phyloP scores from a whole-genome alignment of 2,113 vertebrate species.

The Cyanoramphus novaezelandiae region DNA sequence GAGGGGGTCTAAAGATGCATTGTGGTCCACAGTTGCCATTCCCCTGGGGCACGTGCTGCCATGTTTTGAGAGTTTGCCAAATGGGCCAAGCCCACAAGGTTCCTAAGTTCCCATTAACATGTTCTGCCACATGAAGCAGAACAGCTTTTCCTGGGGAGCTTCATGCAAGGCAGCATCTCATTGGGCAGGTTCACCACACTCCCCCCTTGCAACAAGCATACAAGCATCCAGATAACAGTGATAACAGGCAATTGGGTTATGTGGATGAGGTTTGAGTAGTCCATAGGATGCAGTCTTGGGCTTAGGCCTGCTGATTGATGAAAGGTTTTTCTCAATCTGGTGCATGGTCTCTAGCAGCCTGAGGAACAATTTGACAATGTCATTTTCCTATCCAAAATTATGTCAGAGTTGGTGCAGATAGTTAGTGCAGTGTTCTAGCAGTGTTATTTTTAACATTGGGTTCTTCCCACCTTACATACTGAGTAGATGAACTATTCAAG shows the following conservation, averaged over 20 bases:
- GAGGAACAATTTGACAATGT: background rate
- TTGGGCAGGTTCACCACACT: background rate
- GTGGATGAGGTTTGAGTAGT: background rate
- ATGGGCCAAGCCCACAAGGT: background rate
- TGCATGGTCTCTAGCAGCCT: background rate
- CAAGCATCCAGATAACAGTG: background rate
- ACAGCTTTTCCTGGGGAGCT: background rate
- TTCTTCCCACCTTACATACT: background rate
- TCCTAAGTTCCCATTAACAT: background rate
- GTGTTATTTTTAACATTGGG: background rate
- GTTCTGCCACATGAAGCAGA: background rate
- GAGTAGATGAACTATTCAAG: background rate
- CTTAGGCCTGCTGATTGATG: background rate
- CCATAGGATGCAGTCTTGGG: background rate
- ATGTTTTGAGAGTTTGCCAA: background rate
- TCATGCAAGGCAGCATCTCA: background rate
- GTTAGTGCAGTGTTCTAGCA: rapidly evolving
- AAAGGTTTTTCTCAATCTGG: background rate
- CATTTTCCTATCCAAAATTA: background rate
- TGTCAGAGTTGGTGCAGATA: background rate
- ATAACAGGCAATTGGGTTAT: background rate
- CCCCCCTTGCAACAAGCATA: background rate
- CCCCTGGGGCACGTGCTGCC: background rate
- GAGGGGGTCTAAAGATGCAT: background rate
- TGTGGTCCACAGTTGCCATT: background rate